A percentile compares a stretch with the other conserved stretches of the same genome.
Conservation (phyloP, 2,797 vertebrate species). For the Anisognathus igniventris region DNA sequence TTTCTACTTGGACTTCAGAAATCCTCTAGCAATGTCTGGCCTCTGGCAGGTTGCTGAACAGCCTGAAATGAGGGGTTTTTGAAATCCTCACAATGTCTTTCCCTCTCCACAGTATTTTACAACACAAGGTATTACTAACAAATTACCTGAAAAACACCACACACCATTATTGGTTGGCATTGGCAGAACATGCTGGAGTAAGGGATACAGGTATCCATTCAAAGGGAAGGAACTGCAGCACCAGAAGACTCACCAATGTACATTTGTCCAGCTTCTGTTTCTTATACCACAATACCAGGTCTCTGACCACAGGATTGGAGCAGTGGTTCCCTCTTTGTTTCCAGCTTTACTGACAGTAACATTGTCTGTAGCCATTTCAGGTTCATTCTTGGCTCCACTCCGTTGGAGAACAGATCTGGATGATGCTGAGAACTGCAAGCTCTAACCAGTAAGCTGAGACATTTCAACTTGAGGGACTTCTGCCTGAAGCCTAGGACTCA, state of each 20-base stretch:
- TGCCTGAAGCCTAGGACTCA: neutral
- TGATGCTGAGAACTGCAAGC: neutral
- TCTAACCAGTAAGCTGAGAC: neutral
- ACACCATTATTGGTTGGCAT: neutral
- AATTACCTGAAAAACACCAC: neutral
- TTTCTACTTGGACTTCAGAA: neutral
- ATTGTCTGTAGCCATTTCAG: neutral
- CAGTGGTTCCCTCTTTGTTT: neutral
- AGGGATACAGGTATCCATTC: neutral
- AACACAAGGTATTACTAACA: neutral
- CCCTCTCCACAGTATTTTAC: neutral
- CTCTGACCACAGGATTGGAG: neutral
- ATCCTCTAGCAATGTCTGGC: neutral
- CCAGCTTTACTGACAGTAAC: neutral
- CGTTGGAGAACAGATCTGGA: neutral
- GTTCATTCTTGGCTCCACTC: neutral
- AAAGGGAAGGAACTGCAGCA: neutral
- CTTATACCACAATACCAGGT: neutral
- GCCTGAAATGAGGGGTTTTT: neutral
- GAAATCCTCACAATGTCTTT: neutral
- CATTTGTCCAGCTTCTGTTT: neutral
- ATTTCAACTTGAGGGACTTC: neutral
- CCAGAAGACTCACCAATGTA: neutral
- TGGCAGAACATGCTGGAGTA: neutral
- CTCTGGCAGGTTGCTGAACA: neutral